Base-by-base conservation (phyloP, 2,888 invertebrate species). In the Meteorus cinctellus region DNA sequence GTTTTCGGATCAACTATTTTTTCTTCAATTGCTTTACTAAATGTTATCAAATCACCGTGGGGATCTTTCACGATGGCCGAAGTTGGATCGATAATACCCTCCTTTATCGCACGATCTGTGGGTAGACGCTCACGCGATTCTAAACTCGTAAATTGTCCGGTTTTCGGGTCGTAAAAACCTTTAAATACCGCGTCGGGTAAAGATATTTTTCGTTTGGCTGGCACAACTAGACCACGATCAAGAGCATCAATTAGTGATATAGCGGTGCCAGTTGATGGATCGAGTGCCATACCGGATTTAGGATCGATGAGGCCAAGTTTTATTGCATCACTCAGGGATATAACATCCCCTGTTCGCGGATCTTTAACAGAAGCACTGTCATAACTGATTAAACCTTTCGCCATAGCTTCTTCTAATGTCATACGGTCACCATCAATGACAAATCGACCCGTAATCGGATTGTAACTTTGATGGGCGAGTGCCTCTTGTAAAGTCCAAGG, bases 131-230 rank as follows among this genome's bases (percentile, higher is more conserved):
- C 95, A 83, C 94, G 94, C n/a, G 94, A 95, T 84, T 93, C 92
- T 2, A 96, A 94, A 87, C 95, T 95, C 51, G 94, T 94, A 86
- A 96, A 95, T 85, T 95, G 94, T 66, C 97, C 97, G 48, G 95
- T 94, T 83, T 93, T 92, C 0, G 95, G 94, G 91, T 98, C 96
- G 86, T 97, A 97, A 79, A 96, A 93, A n/a, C 97, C 97, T 90
- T 96, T 95, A 85, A 95, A 95, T n/a, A 97, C 94, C 1, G 97
- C 97, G 90, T 97, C 96, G 0, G 96, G 95, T 36, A 97, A 91
- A 77, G 96, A 96, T 80, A 96, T 93, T 88, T 95, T 95, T 72
- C 94, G 93, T 87, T 96, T 95, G 59, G 96, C 94, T 10, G 96
- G 95, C 6, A 96, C 92, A 70, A 97, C 93, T 41, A 96, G 90